These are phyloP conservation scores for Lipotes vexillifer DNA, from an alignment of 2,113 vertebrate genomes.

Conservation along the genomic window DNA sequence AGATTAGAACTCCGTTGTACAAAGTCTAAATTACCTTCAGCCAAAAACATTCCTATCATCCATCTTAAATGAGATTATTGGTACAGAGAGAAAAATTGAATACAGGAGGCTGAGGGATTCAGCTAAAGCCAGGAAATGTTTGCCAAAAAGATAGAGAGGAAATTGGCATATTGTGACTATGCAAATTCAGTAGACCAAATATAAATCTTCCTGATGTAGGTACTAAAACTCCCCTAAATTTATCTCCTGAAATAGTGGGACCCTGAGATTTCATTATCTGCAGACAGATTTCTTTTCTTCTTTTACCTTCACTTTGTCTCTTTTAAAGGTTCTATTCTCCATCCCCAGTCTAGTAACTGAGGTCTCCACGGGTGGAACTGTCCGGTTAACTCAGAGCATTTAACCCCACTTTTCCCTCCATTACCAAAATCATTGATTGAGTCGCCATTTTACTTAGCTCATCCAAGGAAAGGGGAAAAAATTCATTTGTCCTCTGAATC, in stretches of 20 bases:
- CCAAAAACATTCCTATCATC: slow-evolving; percentile 34
- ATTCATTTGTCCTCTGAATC: neutral
- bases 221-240: slow-evolving; percentile 50
- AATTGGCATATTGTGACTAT: slow-evolving; percentile 56
- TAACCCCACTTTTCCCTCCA: neutral
- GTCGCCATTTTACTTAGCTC: neutral
- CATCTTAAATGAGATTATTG: slow-evolving; percentile 56
- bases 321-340: neutral
- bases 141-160: slow-evolving; percentile 61
- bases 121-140: slow-evolving; percentile 51
- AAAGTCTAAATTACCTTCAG: slow-evolving; percentile 42
- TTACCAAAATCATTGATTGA: neutral
- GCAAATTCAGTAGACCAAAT: slow-evolving; percentile 56
- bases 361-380: neutral
- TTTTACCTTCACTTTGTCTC: neutral
- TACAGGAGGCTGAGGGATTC: slow-evolving; percentile 45
- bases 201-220: slow-evolving; percentile 55
- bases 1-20: neutral
- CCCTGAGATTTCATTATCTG: slow-evolving; percentile 44
- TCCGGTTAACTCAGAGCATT: neutral
- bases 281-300: neutral
- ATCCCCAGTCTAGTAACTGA: neutral
- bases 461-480: neutral
- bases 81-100: slow-evolving; percentile 48
- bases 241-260: slow-evolving; percentile 39